These are phyloP conservation scores for Labia minor DNA, from an alignment of 2,888 invertebrate species.

Conservation along the genomic window DNA sequence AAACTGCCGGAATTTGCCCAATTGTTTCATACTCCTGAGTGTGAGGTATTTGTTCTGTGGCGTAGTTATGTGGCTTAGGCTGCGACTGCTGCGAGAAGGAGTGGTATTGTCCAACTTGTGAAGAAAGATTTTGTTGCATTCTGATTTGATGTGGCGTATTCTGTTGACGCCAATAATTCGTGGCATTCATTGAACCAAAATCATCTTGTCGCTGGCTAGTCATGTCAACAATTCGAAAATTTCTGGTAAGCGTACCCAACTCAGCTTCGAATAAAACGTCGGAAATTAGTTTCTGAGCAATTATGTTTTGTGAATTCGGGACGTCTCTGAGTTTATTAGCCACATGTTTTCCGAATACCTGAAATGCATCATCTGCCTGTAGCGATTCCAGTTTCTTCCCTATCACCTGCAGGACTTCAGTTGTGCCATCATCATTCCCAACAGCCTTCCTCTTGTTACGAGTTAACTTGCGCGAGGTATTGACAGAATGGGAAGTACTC, in stretches of 20 bases:
- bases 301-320: constrained; percentile 24
- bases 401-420: constrained; percentile 26
- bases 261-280: constrained; percentile 26
- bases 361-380: constrained; percentile 26
- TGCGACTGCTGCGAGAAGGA: constrained; percentile 23
- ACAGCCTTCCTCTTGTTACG: constrained; percentile 23
- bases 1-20: constrained; percentile 26
- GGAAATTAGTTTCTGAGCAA: constrained; percentile 18
- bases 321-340: constrained; percentile 26
- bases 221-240: constrained; percentile 27
- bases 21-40: constrained; percentile 26
- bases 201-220: constrained; percentile 26
- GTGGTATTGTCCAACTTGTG: constrained; percentile 23
- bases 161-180: constrained; percentile 24
- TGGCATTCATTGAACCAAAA: constrained; percentile 24
- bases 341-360: constrained; percentile 27
- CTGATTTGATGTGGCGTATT: constrained; percentile 18
- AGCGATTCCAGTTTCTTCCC: constrained; percentile 23
- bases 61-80: constrained; percentile 25
- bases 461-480: constrained; percentile 19
- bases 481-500: constrained; percentile 15
- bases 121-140: constrained; percentile 19
- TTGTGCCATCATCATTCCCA: constrained; percentile 28
- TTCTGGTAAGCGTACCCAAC: constrained; percentile 26
- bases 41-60: constrained; percentile 24